These are phyloP conservation scores for Procapra przewalskii DNA, from an alignment of 2,113 vertebrate genomes.

Conservation along the genomic window DNA sequence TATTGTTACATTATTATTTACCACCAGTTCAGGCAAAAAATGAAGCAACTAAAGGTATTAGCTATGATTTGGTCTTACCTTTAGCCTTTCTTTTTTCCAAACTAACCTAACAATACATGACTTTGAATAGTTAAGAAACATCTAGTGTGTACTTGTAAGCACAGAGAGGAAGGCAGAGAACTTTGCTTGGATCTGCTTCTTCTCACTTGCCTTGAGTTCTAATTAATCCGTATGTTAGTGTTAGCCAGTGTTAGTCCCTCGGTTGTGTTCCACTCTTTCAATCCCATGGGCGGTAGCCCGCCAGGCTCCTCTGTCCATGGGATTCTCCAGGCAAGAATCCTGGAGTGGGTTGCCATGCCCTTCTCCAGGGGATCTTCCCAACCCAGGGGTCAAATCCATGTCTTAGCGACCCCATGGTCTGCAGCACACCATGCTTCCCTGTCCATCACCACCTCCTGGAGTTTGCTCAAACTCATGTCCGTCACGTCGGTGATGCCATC, in stretches of 20 bases:
- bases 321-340: not conserved
- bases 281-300: accelerated
- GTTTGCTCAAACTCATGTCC: not conserved
- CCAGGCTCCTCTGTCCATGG: not conserved
- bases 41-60: not conserved
- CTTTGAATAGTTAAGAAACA: not conserved
- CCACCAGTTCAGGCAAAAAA: not conserved
- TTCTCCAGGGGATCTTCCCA: not conserved
- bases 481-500: accelerated
- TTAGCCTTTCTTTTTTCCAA: not conserved
- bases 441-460: not conserved
- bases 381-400: not conserved
- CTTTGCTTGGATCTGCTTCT: not conserved
- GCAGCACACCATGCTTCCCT: not conserved
- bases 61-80: not conserved
- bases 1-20: not conserved
- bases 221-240: not conserved
- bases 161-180: not conserved
- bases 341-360: not conserved
- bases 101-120: not conserved
- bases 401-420: not conserved
- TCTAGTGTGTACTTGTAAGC: not conserved
- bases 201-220: not conserved
- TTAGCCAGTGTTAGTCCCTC: not conserved
- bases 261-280: not conserved